Base-by-base conservation (phyloP, 2,888 invertebrate genomes). In the Ormyrus labotus region DNA sequence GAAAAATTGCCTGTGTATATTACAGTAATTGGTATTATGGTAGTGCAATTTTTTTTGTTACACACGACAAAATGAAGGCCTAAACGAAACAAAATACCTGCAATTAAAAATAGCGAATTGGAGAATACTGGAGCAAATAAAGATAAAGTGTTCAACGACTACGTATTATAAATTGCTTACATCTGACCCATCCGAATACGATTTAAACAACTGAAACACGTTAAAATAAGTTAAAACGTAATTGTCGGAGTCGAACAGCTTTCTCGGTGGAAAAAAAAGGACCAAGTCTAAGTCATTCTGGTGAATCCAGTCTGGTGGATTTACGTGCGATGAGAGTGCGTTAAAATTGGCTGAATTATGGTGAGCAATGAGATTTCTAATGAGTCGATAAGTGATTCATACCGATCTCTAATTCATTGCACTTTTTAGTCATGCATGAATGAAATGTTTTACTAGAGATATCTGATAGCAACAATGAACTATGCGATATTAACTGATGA, bases 141-240 rank as follows among this genome's bases (percentile, higher is more conserved):
- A 81, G 58, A 80, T 81, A 81, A 81, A 82, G 79, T 82, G 76
- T 79, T 83, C 83, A 83, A 81, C 78, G 81, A 83, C 83, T 83
- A 83, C 81, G 78, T 81, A 83, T 83, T 83, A 84, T 87, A 86
- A 87, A 87, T 89, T 90, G 90, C 90, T 91, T 91, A 91, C 91
- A 90, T 90, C 89, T 87, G 89, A 90, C 85, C 89, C 91, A 87
- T 90, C 90, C 88, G 90, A 91, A 89, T 89, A 89, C 80, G 90
- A 90, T 86, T 88, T 90, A 90, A 87, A 89, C 84, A 90, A 90
- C 90, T 90, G 90, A 88, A 89, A 90, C 88, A 89, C 86, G 85
- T 82, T 82, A 86, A 87, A 86, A 85, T 71, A 84, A 86, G 83
- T 84, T 84, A 84, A 80, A 83, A 84, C 81, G 78, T 70, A 83